Evolutionary conservation across 2,888 invertebrate species (phyloP), one percentile per base, ranked within the genome.

Genomic region (Formica aserva): DNA sequence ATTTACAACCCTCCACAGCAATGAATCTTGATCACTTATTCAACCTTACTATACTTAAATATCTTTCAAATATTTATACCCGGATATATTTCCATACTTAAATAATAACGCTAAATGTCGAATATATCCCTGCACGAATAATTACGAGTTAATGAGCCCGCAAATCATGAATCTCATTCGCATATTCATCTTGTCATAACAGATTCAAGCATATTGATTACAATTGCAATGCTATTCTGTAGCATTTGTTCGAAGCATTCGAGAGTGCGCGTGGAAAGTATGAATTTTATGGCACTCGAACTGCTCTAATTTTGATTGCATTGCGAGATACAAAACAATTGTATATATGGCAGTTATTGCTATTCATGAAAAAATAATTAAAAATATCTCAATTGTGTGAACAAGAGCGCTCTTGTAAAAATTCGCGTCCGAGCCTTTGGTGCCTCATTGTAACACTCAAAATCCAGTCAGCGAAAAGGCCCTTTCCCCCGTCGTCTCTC

Each of bases 381-480:
- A 69, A 69, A 67, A 35, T 41, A 78, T 78, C 78, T 67, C 78
- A 45, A 78, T 78, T 69, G 32, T 6, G 6, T 32, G 69, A 78
- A 78, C 69, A 60, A 45, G n/a, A 48, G 35, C 35, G 63, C 45
- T 45, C 78, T 80, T 48, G 71, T 80, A 80, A 80, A 80, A 80
- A 80, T 71, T 71, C 45, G 6, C 60, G 60, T 15, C 45, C 60
- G 48, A 69, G 71, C 78, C 48, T 80, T 80, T 80, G 60, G 78
- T 71, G 45, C 60, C 78, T 80, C 78, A 80, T 80, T 48, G 78
- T 60, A 18, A 60, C 71, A 69, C 71, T 80, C 78, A 62, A 80
- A 80, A 80, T 80, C 60, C 78, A 80, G 78, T 80, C 78, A 71
- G 71, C 71, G 71, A 80, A 80, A 80, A 80, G 78, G 71, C 78